These are phyloP conservation scores for Lepidochitona cinerea DNA, from an alignment of 2,888 invertebrate genomes.

Conservation along the genomic window DNA sequence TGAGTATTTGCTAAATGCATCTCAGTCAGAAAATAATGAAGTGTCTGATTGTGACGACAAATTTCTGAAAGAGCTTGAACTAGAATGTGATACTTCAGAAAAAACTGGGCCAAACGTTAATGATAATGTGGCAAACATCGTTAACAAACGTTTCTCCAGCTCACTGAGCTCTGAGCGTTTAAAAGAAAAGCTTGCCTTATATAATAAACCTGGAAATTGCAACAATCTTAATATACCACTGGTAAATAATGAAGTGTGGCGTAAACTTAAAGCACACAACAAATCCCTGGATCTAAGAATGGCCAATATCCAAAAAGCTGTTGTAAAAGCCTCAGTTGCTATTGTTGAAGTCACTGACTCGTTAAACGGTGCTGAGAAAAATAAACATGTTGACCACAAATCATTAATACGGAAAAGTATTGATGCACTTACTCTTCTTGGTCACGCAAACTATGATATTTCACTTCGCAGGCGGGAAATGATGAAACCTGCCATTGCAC, in stretches of 20 bases:
- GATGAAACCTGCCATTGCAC: slow-evolving; percentile 5
- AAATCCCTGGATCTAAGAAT: not conserved
- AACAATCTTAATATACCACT: not conserved
- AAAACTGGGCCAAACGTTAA: too few relatives aligned
- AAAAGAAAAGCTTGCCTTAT: not conserved
- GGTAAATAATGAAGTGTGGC: slow-evolving; percentile 3
- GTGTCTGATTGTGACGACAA: too few relatives aligned
- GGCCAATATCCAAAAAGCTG: not conserved
- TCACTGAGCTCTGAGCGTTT: too few relatives aligned
- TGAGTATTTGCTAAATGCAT: too few relatives aligned
- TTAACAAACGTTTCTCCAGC: too few relatives aligned
- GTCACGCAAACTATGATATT: slow-evolving; percentile 12
- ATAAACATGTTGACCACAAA: not conserved
- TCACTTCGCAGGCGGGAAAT: not conserved
- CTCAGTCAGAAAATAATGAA: too few relatives aligned
- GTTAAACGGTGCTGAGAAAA: not conserved
- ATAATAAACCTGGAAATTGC: not conserved
- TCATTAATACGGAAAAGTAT: not conserved
- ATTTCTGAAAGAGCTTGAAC: too few relatives aligned
- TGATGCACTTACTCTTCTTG: slow-evolving; percentile 9
- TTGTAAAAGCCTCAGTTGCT: not conserved
- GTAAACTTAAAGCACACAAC: not conserved
- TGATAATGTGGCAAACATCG: too few relatives aligned
- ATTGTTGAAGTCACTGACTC: not conserved
- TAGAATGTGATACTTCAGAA: too few relatives aligned